Conservation (phyloP, 2,113 vertebrate species). For the Leucopsar rothschildi region DNA sequence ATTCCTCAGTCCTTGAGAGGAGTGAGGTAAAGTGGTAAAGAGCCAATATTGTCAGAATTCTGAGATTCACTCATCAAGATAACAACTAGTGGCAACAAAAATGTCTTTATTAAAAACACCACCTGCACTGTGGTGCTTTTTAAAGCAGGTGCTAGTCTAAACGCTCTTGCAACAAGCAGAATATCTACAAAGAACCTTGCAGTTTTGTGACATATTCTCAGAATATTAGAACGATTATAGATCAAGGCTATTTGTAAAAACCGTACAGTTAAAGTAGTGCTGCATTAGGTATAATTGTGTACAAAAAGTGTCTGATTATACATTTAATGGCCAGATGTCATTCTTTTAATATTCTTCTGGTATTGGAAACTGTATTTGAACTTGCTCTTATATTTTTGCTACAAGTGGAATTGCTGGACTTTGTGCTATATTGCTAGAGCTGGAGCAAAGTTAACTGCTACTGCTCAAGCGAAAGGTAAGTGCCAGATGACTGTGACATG, state of each 20-base stretch:
- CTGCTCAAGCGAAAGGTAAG: not conserved
- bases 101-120: not conserved
- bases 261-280: not conserved
- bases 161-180: not conserved
- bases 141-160: not conserved
- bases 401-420: not conserved
- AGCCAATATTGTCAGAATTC: not conserved
- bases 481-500: not conserved
- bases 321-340: not conserved
- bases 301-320: not conserved
- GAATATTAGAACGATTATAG: not conserved
- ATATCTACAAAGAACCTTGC: not conserved
- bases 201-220: not conserved
- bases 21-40: not conserved
- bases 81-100: not conserved
- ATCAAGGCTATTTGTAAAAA: not conserved
- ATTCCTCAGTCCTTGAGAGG: not conserved
- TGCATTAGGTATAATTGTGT: not conserved
- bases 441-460: not conserved
- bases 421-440: not conserved
- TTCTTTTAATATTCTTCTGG: not conserved
- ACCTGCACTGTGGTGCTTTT: not conserved
- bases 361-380: not conserved
- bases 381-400: not conserved
- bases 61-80: not conserved